phyloP scores from a whole-genome alignment of 1,140 invertebrate genomes.

The Asobara japonica region DNA sequence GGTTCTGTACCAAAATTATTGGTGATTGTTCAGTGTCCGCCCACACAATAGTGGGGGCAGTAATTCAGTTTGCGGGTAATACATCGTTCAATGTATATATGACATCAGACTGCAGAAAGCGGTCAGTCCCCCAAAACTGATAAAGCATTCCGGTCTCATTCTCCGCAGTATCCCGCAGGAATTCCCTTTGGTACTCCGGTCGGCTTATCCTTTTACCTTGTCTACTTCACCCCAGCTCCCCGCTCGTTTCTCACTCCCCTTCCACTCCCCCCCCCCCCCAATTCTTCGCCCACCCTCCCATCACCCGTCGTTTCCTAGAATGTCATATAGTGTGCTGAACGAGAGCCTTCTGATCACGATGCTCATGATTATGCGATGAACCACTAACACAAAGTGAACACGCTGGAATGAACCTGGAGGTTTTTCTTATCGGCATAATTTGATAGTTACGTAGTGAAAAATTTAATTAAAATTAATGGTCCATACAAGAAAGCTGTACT shows the following conservation, averaged over 20 bases:
- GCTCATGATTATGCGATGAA: background rate
- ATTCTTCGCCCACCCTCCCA: too few species aligned
- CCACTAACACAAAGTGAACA: constrained; percentile 7
- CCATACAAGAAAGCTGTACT: too few species aligned
- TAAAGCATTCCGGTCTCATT: constrained; percentile 15
- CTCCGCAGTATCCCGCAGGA: constrained; percentile 2
- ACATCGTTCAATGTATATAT: constrained; percentile 4
- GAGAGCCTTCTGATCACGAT: background rate
- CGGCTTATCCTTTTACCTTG: constrained; percentile 12
- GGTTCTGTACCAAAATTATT: background rate
- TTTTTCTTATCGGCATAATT: too few species aligned
- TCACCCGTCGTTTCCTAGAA: constrained; percentile 1
- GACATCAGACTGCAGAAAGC: background rate
- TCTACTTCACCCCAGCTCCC: background rate
- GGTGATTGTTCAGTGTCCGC: background rate
- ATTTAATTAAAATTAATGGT: too few species aligned
- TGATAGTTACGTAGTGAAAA: too few species aligned
- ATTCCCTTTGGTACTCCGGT: background rate
- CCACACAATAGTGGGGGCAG: background rate
- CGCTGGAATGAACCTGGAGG: too few species aligned
- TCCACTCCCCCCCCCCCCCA: background rate
- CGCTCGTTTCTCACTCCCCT: background rate
- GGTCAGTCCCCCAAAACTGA: constrained; percentile 10
- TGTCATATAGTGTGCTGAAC: background rate
- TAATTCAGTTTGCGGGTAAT: constrained; percentile 11